Percentiles rank a stretch among this genome's conserved stretches.
Evolutionary conservation across 1,140 invertebrate genomes (phyloP).

Genomic region (Papilio aristodemus): DNA sequence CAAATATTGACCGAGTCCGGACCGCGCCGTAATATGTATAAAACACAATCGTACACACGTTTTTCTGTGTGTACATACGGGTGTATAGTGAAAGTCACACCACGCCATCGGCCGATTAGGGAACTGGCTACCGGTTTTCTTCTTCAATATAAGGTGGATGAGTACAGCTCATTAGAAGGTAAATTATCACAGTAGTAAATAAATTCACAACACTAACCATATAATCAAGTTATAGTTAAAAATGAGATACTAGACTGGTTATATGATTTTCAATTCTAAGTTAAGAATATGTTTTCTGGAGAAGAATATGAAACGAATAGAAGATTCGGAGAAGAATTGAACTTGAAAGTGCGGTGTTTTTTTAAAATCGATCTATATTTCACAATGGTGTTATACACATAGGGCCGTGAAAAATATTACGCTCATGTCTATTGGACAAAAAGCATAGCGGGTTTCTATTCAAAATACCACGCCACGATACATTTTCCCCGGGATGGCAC

Average conservation of each 20-base stretch:
- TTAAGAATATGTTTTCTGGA: too few species aligned
- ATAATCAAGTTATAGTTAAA: neutral
- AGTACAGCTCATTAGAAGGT: neutral
- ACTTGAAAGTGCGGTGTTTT: too few species aligned
- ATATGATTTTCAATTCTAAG: too few species aligned
- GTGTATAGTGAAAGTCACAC: constrained; percentile 42
- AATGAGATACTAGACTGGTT: too few species aligned
- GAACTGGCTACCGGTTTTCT: constrained; percentile 36
- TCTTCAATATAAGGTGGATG: neutral
- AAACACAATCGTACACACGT: constrained; percentile 56
- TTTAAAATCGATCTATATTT: too few species aligned
- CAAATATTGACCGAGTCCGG: constrained; percentile 58
- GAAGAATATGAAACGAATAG: too few species aligned
- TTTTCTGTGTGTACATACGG: constrained; percentile 40
- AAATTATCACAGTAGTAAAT: too few species aligned
- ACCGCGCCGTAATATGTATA: constrained; percentile 48
- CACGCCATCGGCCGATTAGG: constrained; percentile 37
- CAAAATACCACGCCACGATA: neutral
- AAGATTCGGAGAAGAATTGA: too few species aligned
- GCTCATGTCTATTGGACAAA: too few species aligned
- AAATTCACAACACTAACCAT: neutral
- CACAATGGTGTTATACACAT: too few species aligned
- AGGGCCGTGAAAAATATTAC: too few species aligned
- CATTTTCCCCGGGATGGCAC: constrained; percentile 24
- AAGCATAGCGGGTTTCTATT: too few species aligned